Percentiles rank a stretch among this genome's conserved stretches.
These are phyloP conservation scores for Neuroscelio doddi DNA, from an alignment of 2,888 invertebrate species.

Conservation along the genomic window DNA sequence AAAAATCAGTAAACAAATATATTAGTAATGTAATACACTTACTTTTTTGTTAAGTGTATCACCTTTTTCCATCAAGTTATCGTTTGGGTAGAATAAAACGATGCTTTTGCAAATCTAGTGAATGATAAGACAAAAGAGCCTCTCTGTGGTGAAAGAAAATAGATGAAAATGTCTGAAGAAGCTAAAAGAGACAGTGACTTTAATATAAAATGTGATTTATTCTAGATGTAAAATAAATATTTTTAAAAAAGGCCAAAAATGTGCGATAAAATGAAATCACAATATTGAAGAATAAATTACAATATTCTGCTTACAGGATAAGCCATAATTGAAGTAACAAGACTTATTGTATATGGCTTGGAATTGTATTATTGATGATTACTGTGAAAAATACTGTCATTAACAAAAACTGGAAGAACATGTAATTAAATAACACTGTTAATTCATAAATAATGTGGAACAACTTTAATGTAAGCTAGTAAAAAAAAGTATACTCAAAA, in stretches of 20 bases:
- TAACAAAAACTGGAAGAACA: too few relatives aligned
- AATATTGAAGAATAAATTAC: background rate
- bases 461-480: too few relatives aligned
- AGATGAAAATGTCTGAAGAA: conserved; percentile 4
- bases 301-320: conserved; percentile 23
- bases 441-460: too few relatives aligned
- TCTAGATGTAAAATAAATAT: too few relatives aligned
- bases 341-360: too few relatives aligned
- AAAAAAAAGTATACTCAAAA: too few relatives aligned
- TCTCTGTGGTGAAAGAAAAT: conserved; percentile 1
- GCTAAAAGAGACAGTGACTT: background rate
- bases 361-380: too few relatives aligned
- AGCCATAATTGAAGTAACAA: conserved; percentile 21
- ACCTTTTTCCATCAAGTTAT: conserved; percentile 12
- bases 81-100: background rate
- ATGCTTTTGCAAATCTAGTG: conserved; percentile 6
- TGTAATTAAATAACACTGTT: too few relatives aligned
- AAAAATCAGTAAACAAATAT: background rate
- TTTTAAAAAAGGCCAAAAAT: too few relatives aligned
- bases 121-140: conserved; percentile 13
- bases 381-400: too few relatives aligned
- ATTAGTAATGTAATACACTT: background rate
- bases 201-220: too few relatives aligned
- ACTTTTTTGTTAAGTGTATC: background rate
- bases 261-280: too few relatives aligned